phyloP scores from a whole-genome alignment of 2,888 invertebrate species.

The Latheticus oryzae region DNA sequence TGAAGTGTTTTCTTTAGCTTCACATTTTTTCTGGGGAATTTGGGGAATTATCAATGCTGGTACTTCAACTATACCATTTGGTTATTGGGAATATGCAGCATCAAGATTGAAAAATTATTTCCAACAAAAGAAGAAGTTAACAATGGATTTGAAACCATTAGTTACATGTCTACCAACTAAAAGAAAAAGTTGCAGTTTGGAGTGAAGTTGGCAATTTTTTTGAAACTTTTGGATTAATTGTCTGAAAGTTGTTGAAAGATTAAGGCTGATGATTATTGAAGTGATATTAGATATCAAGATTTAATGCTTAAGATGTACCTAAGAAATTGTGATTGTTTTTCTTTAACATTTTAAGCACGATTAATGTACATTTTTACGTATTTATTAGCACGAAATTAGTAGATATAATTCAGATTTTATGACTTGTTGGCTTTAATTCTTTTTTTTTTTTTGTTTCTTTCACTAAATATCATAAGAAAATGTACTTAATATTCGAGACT shows the following conservation, averaged over 20 bases:
- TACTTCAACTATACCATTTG: conserved; percentile 90
- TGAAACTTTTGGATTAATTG: conserved; percentile 16
- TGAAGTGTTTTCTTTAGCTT: conserved; percentile 84
- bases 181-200: conserved; percentile 54
- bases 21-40: conserved; percentile 93
- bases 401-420: background rate
- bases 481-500: conserved; percentile 48
- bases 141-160: conserved; percentile 16
- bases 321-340: conserved; percentile 28
- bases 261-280: conserved; percentile 33
- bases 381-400: background rate
- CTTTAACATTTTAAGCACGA: conserved; percentile 30
- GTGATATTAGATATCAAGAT: conserved; percentile 34
- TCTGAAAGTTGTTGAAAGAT: conserved; percentile 19
- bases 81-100: conserved; percentile 80
- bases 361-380: conserved; percentile 4
- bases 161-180: conserved; percentile 50
- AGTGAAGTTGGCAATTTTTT: conserved; percentile 37
- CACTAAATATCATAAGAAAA: no score
- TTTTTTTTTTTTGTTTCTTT: conserved; percentile 12
- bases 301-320: conserved; percentile 23
- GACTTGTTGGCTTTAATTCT: conserved; percentile 2
- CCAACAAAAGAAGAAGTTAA: conserved; percentile 54
- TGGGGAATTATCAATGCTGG: conserved; percentile 93
- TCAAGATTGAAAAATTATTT: conserved; percentile 56